Evolutionary conservation across 2,888 invertebrate genomes (phyloP), one percentile per base, ranked within the genome.

Genomic region (Epinotia ramella): DNA sequence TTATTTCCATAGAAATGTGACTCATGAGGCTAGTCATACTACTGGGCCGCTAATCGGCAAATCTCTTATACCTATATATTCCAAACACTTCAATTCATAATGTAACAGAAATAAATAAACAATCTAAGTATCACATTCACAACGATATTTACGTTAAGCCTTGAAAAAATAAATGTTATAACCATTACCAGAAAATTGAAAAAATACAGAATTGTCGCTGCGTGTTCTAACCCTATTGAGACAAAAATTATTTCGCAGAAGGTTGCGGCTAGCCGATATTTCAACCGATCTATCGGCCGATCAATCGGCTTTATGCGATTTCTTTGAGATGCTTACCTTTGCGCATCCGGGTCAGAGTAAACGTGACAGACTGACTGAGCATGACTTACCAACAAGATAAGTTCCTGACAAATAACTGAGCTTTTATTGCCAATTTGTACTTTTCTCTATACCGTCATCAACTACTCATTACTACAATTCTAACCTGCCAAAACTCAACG

Each of bases 191-290:
- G 62, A 78, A n/a, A n/a, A n/a, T n/a, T n/a, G n/a, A n/a, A n/a
- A n/a, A n/a, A 66, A 65, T 20, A 1, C 20, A 20, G 20, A 20
- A n/a, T n/a, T 78, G 79, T 75, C 80, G 56, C 57, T 84, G 84
- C 84, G 84, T 84, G 84, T 76, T 74, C 71, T 73, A 56, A 79
- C 77, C 73, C 72, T 83, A 84, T 84, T 80, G 78, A 68, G 77
- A 77, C 78, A 77, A 77, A 75, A 80, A 79, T 79, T 75, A 78
- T 78, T 77, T 68, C 71, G 70, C 79, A 80, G 80, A 83, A 82
- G 73, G 78, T 73, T 75, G 68, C 65, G 72, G 72, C 78, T 79
- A 73, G 79, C 77, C 66, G 79, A 78, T 78, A 78, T 77, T 75
- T 70, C 57, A 77, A 63, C 73, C 78, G 79, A 79, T 79, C 77